Base-by-base conservation (phyloP, 2,113 vertebrate genomes). In the Ardeotis arabs region DNA sequence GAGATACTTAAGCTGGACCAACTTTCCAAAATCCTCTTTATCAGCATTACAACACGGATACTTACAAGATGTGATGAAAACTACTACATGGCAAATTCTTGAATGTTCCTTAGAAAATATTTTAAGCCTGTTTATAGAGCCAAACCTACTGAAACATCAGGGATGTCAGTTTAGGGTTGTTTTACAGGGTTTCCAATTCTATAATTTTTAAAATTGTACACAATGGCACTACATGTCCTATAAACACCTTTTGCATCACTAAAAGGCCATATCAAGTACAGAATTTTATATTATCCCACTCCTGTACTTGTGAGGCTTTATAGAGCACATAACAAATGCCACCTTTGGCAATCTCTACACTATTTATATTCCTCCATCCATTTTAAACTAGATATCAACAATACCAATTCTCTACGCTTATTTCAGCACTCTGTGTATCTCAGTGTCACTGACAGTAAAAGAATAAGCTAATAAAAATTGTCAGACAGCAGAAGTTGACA, bases 161-260 rank as follows among this genome's bases (percentile, higher is more conserved):
- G 2, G 7, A 2, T 60, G 12, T 18, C n/a, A 50, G 15, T 69
- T 79, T 35, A 24, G 13, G 14, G 6, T 11, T 49, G 15, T 35
- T 73, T 50, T 31, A 58, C 2, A 25, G 6, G 10, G 12, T 53
- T 85, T 62, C n/a, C 16, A 72, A 49, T 45, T 41, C 14, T 14
- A 5, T 9, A 14, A 2, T 47, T 76, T 68, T 27, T 0, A 12
- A 47, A 53, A n/a, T 7, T 3, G 3, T 27, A 41, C 2, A 5
- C 6, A 7, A 81, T 5, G 17, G 6, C 10, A 60, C 12, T 73
- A 53, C 1, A 2, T 7, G 12, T 45, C 14, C 28, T 39, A n/a
- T 22, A 64, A 74, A 19, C 24, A 53, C 17, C 4, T 35, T 62
- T 41, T 4, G 0, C 7, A 77, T 18, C 28, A 44, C 9, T 25